Evolutionary conservation across 2,888 invertebrate species (phyloP), one percentile per base, ranked within the genome.

Genomic region (Unio pictorum): DNA sequence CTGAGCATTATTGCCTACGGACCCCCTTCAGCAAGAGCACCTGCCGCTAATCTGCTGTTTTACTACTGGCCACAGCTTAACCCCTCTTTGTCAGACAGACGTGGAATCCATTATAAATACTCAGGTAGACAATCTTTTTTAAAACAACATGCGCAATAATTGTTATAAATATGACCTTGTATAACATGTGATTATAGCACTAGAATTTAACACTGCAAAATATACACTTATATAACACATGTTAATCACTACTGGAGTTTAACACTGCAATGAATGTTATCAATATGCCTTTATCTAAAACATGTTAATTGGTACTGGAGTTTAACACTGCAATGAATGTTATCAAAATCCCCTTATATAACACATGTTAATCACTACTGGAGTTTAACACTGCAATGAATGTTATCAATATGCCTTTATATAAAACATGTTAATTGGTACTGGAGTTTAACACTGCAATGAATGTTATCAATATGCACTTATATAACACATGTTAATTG

Each of bases 21-120:
- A 61, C 98, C 99, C 0, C 94, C 96, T 77, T 94, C 95, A 66
- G 96, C 98, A 0, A 92, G 98, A 66, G 94, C 96, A n/a, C 96
- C 97, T 0, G 99, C 99, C 1, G 97, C 97, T 67, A 97, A 98
- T 91, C 92, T 99, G 58, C 93, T 99, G 64, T 99, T 99, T 91
- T 97, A 98, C 92, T 99, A 99, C 90, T 99, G 99, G 98, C 99
- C 99, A 6, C 95, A 98, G 5, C 95, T 99, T 86, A 97, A 98
- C 91, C 95, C 97, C 34, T 95, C 95, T 87, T 93, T 97, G 8
- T 95, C 96, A 84, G 98, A 98, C 89, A 92, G 86, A 28, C 71
- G 86, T 56, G 87, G 86, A 8, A 86, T 88, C 20, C 88, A 89
- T 69, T 89, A 89, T 76, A 88, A 89, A 76, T 89, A 89, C 77